phyloP scores from a whole-genome alignment of 2,797 vertebrate genomes.

The Avahi laniger region DNA sequence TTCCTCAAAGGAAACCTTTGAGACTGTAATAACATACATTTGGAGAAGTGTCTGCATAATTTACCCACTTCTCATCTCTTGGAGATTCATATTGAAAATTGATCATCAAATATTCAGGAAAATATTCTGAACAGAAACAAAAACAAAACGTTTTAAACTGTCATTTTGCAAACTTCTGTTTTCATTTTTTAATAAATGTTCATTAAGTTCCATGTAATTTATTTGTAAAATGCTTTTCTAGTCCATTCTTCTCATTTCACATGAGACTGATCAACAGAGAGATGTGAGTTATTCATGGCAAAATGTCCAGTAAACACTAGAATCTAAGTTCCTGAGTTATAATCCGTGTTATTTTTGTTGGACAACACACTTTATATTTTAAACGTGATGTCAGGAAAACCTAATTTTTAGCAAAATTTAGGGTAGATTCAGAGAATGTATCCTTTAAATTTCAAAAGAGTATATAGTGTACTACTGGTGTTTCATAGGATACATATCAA shows the following conservation, averaged over 20 bases:
- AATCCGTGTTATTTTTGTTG: neutral
- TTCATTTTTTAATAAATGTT: neutral
- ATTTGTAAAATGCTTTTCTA: neutral
- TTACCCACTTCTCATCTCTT: neutral
- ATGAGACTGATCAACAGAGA: neutral
- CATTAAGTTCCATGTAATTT: neutral
- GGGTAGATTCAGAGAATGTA: neutral
- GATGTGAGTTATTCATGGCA: neutral
- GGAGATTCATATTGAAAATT: neutral
- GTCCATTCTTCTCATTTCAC: neutral
- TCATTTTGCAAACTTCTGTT: neutral
- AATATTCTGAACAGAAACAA: neutral
- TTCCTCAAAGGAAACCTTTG: neutral
- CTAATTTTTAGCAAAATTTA: neutral
- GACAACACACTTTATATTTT: neutral
- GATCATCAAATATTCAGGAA: neutral
- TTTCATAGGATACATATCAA: neutral
- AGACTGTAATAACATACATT: neutral
- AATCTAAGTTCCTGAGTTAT: neutral
- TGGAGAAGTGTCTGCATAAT: neutral
- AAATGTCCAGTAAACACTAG: neutral
- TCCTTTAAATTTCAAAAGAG: neutral
- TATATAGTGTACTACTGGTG: neutral
- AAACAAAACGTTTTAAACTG: neutral
- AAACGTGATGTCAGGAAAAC: neutral